These are phyloP conservation scores for Silvanus unidentatus DNA, from an alignment of 2,888 invertebrate species.

Conservation along the genomic window DNA sequence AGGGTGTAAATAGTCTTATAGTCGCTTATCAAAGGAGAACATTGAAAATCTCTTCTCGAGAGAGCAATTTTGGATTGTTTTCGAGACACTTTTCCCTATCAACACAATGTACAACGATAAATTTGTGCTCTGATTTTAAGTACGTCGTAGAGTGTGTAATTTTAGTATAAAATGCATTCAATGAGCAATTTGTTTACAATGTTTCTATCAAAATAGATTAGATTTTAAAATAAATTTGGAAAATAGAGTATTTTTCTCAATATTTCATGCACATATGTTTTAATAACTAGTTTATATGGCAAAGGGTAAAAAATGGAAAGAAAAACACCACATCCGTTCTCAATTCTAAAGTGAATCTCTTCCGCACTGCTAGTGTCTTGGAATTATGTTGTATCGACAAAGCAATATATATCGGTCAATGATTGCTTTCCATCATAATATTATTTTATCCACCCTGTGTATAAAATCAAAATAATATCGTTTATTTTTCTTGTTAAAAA, in stretches of 20 bases:
- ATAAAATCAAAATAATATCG: conserved; percentile 31
- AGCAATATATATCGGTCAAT: conserved; percentile 27
- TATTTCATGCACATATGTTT: too few species aligned
- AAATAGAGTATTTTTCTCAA: too few species aligned
- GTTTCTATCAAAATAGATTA: conserved; percentile 25
- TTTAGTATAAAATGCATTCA: conserved; percentile 25
- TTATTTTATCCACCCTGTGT: conserved; percentile 23
- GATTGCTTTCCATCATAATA: conserved; percentile 24
- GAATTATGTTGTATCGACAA: conserved; percentile 11
- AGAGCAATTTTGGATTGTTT: too few species aligned
- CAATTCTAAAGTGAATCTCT: conserved; percentile 7
- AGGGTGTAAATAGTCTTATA: too few species aligned
- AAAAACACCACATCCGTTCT: conserved; percentile 21
- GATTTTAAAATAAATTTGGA: background rate
- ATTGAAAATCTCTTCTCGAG: too few species aligned
- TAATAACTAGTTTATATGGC: too few species aligned
- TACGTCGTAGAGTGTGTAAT: conserved; percentile 20
- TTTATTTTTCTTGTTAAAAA: conserved; percentile 34
- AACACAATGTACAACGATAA: conserved; percentile 22
- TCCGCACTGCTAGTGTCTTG: background rate
- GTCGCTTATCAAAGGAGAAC: too few species aligned
- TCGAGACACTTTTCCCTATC: conserved; percentile 18
- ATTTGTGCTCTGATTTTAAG: conserved; percentile 14
- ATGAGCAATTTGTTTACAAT: conserved; percentile 32
- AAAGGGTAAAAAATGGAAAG: conserved; percentile 11